Evolutionary conservation across 2,797 vertebrate species (phyloP).

Genomic region (Caiman crocodilus): DNA sequence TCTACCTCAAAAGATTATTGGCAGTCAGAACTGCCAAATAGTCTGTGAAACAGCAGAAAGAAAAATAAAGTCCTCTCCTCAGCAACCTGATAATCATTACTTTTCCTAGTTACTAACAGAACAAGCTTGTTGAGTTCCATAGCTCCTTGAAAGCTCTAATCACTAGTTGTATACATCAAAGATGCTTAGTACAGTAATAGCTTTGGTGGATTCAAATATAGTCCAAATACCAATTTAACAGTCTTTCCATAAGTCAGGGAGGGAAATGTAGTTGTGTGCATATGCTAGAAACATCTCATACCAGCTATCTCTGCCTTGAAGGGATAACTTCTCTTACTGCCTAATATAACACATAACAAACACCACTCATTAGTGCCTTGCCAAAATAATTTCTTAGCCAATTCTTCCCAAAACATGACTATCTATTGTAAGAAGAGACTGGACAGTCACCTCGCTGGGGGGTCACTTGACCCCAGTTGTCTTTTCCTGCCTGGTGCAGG

Average conservation of each 20-base stretch:
- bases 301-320: neutral
- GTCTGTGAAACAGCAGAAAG: neutral
- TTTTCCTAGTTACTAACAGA: conserved; percentile 33
- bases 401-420: neutral
- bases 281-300: neutral
- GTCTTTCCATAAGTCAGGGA: neutral
- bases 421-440: neutral
- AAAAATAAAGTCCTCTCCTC: conserved; percentile 20
- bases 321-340: neutral
- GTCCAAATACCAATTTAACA: conserved; percentile 16
- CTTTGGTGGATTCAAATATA: conserved; percentile 43
- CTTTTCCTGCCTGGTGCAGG: too few relatives aligned
- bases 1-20: conserved; percentile 49
- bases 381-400: neutral
- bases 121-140: conserved; percentile 39
- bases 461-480: too few relatives aligned
- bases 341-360: neutral
- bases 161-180: conserved; percentile 38
- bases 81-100: conserved; percentile 28
- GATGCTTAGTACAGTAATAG: conserved; percentile 23
- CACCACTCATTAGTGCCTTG: neutral
- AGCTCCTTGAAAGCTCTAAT: conserved; percentile 55
- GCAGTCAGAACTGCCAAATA: conserved; percentile 38
- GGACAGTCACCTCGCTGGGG: too few relatives aligned
- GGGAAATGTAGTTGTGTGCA: neutral